phyloP scores from a whole-genome alignment of 30 jellyfish, hydroid and myxozoan genomes.

The Cassiopea andromeda region DNA sequence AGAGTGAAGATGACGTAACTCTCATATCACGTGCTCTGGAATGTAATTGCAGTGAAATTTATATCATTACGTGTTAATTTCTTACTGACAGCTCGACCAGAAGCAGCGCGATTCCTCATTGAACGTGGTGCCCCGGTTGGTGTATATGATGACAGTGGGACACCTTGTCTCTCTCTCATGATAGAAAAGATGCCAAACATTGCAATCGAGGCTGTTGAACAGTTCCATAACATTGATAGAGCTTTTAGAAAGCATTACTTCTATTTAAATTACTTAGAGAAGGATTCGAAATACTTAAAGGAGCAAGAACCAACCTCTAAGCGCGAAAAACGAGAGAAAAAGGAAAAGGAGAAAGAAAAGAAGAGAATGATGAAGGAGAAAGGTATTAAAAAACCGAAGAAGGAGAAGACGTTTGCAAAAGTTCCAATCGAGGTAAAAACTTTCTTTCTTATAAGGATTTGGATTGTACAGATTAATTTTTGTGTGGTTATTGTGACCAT shows the following conservation, averaged over 20 bases:
- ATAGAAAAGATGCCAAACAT: conserved; percentile 99
- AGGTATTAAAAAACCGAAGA: conserved; percentile 84
- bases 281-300: conserved; percentile 79
- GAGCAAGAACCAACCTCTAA: conserved; percentile 77
- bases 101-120: conserved; percentile 97
- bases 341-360: conserved; percentile 81
- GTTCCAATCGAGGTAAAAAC: conserved; percentile 95
- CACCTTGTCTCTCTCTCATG: conserved; percentile 98
- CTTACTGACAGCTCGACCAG: conserved; percentile 88
- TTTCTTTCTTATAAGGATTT: too few relatives aligned
- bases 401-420: conserved; percentile 92
- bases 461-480: too few relatives aligned
- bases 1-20: background rate
- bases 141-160: conserved; percentile 97
- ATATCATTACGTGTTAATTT: too few relatives aligned
- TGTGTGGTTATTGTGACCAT: too few relatives aligned
- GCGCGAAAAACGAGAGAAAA: conserved; percentile 82
- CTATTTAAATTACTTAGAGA: conserved; percentile 86
- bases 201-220: conserved; percentile 99
- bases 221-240: conserved; percentile 94
- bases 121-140: conserved; percentile 99
- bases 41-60: background rate
- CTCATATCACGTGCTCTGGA: too few relatives aligned
- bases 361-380: conserved; percentile 86
- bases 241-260: conserved; percentile 98